Base-by-base conservation (phyloP, 1,140 invertebrate species). In the Oreohelix idahoensis region DNA sequence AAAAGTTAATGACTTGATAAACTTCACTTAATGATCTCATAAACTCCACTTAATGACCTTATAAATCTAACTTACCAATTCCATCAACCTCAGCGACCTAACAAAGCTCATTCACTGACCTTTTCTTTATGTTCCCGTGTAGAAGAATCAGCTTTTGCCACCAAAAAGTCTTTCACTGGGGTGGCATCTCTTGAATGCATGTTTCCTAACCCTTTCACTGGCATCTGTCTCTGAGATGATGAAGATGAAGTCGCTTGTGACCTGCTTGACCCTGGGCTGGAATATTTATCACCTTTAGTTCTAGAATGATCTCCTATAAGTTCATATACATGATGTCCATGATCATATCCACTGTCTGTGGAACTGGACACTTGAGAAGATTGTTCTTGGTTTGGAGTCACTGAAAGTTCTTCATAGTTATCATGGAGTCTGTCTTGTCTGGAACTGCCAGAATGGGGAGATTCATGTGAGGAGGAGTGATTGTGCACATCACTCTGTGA, bases 361-460 rank as follows among this genome's bases (percentile, higher is more conserved):
- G 90, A 91, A 83, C 91, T 92, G 26, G 91, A 91, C 36, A 91
- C 89, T 69, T 91, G 90, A 17, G 91, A 91, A 0, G 86, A 80
- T 0, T 91, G 91, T 42, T 92, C 89, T 32, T 81, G 85, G 45
- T 81, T 81, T 15, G 78, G 17, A 80, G 5, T n/a, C 45, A 70
- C 69, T 29, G 53, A 17, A 80, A 15, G 63, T 20, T 45, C 20
- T 26, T 29, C 2, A n/a, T 5, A 49, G 23, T 49, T 17, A n/a
- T 5, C 42, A n/a, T 39, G 45, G 20, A 20, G 1, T 58, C 11
- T 17, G 0, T 49, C 76, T 58, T 32, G 29, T 35, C 13, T 15
- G 26, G 53, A 11, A n/a, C 15, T 58, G 26, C 53, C 26, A 4
- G 26, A 58, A 10, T 51, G 39, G 8, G 78, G 78, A 38, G 63